Evolutionary conservation across 2,888 invertebrate genomes (phyloP).

Genomic region (Epinotia ramella): DNA sequence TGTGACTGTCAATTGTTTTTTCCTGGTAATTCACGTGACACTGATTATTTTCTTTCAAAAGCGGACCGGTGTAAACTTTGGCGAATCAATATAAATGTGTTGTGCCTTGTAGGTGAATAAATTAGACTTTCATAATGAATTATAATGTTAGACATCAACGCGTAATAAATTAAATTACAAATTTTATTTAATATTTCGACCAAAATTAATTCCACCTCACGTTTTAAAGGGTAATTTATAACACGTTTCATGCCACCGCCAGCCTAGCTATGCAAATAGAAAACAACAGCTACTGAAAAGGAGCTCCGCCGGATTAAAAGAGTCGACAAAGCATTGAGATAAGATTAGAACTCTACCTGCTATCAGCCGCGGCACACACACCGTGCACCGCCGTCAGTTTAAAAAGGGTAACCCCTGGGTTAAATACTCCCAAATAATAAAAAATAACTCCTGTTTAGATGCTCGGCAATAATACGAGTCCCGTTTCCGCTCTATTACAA

Average conservation of each 20-base stretch:
- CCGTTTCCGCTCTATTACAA: background rate
- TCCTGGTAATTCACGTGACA: slow-evolving; percentile 40
- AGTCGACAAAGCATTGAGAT: slow-evolving; percentile 12
- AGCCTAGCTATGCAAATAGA: background rate
- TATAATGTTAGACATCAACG: slow-evolving; percentile 60
- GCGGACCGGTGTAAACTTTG: background rate
- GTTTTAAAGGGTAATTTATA: background rate
- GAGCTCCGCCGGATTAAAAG: background rate
- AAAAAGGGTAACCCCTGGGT: background rate
- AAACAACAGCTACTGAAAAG: slow-evolving; percentile 18
- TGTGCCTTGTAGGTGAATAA: no score
- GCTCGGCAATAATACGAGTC: background rate
- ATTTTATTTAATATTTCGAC: background rate
- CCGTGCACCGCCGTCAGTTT: background rate
- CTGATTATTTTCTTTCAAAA: background rate
- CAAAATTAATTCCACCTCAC: background rate
- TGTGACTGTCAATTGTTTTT: background rate
- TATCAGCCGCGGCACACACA: slow-evolving; percentile 14
- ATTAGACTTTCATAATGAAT: background rate
- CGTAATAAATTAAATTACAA: slow-evolving; percentile 42
- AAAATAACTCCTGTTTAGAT: background rate
- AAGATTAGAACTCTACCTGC: slow-evolving; percentile 15
- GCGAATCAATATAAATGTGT: no score
- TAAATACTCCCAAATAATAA: background rate
- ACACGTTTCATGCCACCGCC: background rate